These are phyloP conservation scores for Pseudoips prasinana DNA, from an alignment of 2,888 invertebrate genomes.

Conservation along the genomic window DNA sequence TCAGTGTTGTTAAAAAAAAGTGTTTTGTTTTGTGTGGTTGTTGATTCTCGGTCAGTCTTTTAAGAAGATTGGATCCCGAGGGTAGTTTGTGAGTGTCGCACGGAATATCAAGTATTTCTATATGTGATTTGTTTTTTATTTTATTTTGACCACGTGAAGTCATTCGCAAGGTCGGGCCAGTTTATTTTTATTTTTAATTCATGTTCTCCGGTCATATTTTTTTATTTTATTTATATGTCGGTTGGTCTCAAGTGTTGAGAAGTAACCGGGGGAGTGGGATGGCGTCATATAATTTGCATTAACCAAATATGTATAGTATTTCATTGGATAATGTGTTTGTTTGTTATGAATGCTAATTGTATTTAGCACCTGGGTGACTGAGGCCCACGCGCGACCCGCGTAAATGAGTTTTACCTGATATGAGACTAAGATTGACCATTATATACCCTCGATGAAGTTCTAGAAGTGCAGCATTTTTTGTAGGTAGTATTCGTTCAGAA, in stretches of 20 bases:
- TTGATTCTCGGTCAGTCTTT: conserved; percentile 43
- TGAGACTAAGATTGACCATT: too few species aligned
- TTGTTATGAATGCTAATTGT: conserved; percentile 4
- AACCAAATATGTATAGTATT: conserved; percentile 5
- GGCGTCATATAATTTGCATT: conserved; percentile 15
- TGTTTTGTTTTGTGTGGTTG: conserved; percentile 29
- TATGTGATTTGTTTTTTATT: conserved; percentile 16
- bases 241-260: too few species aligned
- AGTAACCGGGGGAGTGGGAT: conserved; percentile 2
- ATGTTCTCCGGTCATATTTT: background rate
- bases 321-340: conserved; percentile 2
- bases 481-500: too few species aligned
- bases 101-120: conserved; percentile 19
- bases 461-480: too few species aligned
- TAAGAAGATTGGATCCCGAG: conserved; percentile 38
- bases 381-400: too few species aligned
- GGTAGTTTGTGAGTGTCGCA: conserved; percentile 36
- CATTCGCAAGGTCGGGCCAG: conserved; percentile 46
- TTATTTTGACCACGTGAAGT: conserved; percentile 8
- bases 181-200: conserved; percentile 8
- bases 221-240: background rate
- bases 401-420: too few species aligned
- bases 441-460: too few species aligned
- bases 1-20: conserved; percentile 10
- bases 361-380: too few species aligned